Percentiles rank a stretch among this genome's conserved stretches.
These are phyloP conservation scores for Lepus europaeus DNA, from an alignment of 2,113 vertebrate species.

Conservation along the genomic window DNA sequence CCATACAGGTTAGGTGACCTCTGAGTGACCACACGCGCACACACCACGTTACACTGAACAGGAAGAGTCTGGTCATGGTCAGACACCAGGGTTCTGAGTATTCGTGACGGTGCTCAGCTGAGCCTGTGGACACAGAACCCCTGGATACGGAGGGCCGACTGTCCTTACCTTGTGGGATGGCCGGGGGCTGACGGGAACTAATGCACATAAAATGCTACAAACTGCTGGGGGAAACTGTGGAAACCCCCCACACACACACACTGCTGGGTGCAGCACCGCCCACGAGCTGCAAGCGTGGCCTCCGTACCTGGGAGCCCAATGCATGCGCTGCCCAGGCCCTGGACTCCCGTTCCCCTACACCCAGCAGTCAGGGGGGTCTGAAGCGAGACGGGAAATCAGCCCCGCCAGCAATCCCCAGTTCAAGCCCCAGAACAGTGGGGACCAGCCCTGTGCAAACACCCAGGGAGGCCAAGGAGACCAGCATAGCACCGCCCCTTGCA, in stretches of 20 bases:
- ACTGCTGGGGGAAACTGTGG: no score
- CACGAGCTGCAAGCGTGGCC: background rate
- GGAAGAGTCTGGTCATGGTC: no score
- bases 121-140: no score
- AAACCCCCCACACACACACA: no score
- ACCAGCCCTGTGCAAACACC: background rate
- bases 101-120: no score
- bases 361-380: background rate
- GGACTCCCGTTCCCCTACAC: background rate
- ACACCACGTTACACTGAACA: no score
- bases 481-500: fast-evolving
- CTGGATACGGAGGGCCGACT: no score
- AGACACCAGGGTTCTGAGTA: no score
- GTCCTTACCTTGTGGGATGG: background rate
- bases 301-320: background rate
- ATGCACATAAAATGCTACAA: no score
- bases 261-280: fast-evolving
- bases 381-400: background rate
- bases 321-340: background rate
- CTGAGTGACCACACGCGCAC: no score
- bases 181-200: background rate
- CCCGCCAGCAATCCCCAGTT: background rate
- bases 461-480: background rate
- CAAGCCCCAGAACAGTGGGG: background rate
- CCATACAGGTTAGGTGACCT: no score